A percentile compares a stretch with the other conserved stretches of the same genome.
Conservation (phyloP, 2,797 vertebrate species). For the Choloepus didactylus region DNA sequence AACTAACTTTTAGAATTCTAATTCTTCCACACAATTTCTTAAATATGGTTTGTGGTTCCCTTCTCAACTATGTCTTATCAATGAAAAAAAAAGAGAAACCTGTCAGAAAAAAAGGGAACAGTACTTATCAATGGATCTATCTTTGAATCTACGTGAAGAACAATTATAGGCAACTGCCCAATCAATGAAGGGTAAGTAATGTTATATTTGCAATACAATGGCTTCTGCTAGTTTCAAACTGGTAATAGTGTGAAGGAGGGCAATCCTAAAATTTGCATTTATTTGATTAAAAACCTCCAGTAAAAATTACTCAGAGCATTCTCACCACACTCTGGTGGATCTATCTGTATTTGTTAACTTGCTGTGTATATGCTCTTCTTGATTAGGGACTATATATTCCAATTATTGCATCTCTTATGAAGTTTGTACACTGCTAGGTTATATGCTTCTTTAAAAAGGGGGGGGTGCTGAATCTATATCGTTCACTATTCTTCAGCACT, state of each 20-base stretch:
- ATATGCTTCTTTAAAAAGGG: not conserved
- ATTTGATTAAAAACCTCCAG: not conserved
- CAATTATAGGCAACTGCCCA: not conserved
- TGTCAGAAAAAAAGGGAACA: not conserved
- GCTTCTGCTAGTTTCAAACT: conserved; percentile 15
- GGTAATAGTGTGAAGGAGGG: not conserved
- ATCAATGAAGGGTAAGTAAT: not conserved
- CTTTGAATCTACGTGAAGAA: not conserved
- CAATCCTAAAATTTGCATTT: not conserved
- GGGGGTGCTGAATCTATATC: not conserved
- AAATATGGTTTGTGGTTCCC: not conserved
- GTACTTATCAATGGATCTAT: not conserved
- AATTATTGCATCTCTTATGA: not conserved
- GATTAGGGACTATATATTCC: not conserved
- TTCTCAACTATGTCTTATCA: conserved; percentile 26
- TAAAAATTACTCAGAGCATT: not conserved
- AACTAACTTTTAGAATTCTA: conserved; percentile 41
- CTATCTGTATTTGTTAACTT: not conserved
- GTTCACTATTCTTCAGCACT: not conserved
- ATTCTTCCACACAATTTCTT: conserved; percentile 1
- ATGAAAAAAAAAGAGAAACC: not conserved
- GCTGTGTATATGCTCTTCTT: not conserved
- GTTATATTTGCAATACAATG: not conserved
- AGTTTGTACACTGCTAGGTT: not conserved
- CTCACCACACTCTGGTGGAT: not conserved